phyloP scores from a whole-genome alignment of 1,140 invertebrate species.

The Bombus consobrinus region DNA sequence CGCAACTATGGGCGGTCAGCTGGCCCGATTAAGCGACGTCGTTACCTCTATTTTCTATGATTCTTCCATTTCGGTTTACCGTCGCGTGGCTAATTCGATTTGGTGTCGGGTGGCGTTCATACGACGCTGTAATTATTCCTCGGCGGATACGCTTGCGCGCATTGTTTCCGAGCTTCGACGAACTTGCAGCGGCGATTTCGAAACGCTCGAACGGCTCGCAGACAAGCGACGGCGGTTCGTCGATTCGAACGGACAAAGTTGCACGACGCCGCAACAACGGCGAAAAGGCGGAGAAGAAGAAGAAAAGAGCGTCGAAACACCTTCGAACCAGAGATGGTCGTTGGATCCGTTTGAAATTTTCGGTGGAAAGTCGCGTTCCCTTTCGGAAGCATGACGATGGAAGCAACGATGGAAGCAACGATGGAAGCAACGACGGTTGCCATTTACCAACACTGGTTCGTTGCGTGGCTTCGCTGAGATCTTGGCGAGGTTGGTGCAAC shows the following conservation, averaged over 20 bases:
- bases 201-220: background rate
- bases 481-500: too few species aligned
- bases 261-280: background rate
- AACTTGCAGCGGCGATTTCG: background rate
- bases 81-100: conserved; percentile 73
- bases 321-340: conserved; percentile 24
- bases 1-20: conserved; percentile 16
- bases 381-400: background rate
- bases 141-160: background rate
- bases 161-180: conserved; percentile 9
- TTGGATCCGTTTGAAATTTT: conserved; percentile 36
- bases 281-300: background rate
- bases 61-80: conserved; percentile 70
- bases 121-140: conserved; percentile 48
- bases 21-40: conserved; percentile 76
- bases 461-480: too few species aligned
- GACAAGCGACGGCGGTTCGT: background rate
- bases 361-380: background rate
- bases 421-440: too few species aligned
- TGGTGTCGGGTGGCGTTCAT: conserved; percentile 34
- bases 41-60: conserved; percentile 74
- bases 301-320: background rate
- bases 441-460: background rate
- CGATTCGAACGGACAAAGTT: background rate
- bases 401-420: too few species aligned